phyloP scores from a whole-genome alignment of 2,113 vertebrate genomes.

The Upupa epops region DNA sequence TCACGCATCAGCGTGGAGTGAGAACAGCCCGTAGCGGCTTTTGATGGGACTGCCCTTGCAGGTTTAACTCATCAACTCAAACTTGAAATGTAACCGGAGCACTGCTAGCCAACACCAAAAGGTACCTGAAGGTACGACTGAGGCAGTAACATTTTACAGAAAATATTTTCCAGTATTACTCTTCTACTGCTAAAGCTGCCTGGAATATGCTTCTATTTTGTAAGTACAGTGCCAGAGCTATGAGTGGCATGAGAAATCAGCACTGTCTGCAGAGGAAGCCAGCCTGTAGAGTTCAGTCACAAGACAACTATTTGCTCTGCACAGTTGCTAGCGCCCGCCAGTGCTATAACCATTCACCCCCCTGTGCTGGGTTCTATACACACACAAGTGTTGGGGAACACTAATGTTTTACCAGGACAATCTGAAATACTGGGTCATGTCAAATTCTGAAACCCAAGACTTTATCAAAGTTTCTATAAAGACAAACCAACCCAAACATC shows the following conservation, averaged over 20 bases:
- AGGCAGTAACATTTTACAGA: not conserved
- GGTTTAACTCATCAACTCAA: not conserved
- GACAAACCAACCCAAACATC: not conserved
- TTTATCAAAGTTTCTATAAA: not conserved
- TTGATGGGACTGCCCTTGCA: not conserved
- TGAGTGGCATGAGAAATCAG: not conserved
- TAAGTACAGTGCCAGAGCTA: not conserved
- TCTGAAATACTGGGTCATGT: not conserved
- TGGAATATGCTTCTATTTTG: not conserved
- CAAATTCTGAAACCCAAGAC: not conserved
- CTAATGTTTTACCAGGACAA: not conserved
- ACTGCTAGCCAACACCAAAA: not conserved
- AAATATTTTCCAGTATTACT: not conserved
- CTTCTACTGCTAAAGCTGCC: not conserved
- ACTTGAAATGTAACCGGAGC: not conserved
- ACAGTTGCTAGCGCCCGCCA: not conserved
- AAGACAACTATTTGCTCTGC: not conserved
- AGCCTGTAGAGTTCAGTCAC: not conserved
- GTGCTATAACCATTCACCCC: not conserved
- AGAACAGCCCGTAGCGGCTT: not conserved
- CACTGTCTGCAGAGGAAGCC: not conserved
- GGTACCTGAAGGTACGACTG: not conserved
- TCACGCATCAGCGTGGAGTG: not conserved
- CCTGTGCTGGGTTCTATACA: not conserved
- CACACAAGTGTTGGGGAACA: not conserved